A percentile compares a stretch with the other conserved stretches of the same genome.
Conservation (phyloP, 1,140 invertebrate genomes). For the Plodia interpunctella region DNA sequence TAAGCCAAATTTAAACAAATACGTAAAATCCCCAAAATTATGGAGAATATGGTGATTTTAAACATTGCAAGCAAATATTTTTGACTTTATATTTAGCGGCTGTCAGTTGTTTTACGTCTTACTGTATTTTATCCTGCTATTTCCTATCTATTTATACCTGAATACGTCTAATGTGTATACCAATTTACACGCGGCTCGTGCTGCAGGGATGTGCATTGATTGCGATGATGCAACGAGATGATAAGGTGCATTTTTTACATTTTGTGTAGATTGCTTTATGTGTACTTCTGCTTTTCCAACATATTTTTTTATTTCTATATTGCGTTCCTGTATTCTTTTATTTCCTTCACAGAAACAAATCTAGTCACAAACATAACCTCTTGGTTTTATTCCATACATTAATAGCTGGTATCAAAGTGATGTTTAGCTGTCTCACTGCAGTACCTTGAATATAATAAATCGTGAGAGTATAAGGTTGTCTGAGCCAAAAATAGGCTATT, state of each 20-base stretch:
- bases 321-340: conserved; percentile 32
- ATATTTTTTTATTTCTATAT: conserved; percentile 21
- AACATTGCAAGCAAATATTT: conserved; percentile 25
- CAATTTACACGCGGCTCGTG: conserved; percentile 57
- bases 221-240: conserved; percentile 72
- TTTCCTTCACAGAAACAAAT: conserved; percentile 11
- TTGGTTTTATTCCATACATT: conserved; percentile 15
- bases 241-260: conserved; percentile 57
- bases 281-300: conserved; percentile 14
- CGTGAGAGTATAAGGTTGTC: neutral
- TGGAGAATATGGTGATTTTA: no score
- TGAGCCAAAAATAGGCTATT: neutral
- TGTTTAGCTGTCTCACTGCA: neutral
- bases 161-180: conserved; percentile 37
- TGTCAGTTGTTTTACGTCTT: conserved; percentile 75
- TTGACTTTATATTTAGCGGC: conserved; percentile 54
- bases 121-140: conserved; percentile 40
- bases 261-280: conserved; percentile 13
- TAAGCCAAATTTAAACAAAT: conserved; percentile 28
- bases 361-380: conserved; percentile 1
- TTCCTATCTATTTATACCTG: conserved; percentile 33
- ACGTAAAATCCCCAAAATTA: no score
- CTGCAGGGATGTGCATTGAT: conserved; percentile 58
- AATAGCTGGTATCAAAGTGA: neutral
- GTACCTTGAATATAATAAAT: neutral